Percentiles rank a stretch among this genome's conserved stretches.
Conservation (phyloP, 2,113 vertebrate species). For the Pelvicachromis taeniatus region DNA sequence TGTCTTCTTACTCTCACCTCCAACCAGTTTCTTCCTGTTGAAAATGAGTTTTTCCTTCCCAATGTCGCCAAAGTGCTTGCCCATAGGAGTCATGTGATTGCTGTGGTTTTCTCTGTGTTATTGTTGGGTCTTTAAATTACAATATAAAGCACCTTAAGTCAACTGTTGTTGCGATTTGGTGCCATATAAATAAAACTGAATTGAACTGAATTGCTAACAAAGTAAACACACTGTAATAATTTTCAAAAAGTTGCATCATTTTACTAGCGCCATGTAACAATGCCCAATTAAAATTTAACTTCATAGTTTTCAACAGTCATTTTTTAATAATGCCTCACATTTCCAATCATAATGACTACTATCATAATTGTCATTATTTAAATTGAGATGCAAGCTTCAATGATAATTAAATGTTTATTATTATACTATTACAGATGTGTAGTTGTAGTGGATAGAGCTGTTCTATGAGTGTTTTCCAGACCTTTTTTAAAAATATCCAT, state of each 20-base stretch:
- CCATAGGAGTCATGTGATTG: background rate
- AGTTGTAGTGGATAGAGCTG: background rate
- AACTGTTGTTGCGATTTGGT: background rate
- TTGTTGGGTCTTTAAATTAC: background rate
- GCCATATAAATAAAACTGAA: background rate
- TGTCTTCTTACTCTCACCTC: background rate
- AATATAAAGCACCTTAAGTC: background rate
- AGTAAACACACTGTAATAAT: background rate
- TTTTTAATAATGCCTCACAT: background rate
- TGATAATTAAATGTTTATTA: background rate
- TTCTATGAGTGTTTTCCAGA: background rate
- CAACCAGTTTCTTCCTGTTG: background rate
- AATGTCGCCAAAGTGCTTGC: background rate
- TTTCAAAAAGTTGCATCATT: background rate
- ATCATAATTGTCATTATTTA: background rate
- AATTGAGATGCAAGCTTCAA: background rate
- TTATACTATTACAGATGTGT: background rate
- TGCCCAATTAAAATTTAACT: background rate
- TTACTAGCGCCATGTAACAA: background rate
- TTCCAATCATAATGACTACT: background rate
- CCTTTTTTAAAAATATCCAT: background rate
- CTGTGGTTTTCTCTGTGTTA: background rate
- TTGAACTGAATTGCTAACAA: fast-evolving
- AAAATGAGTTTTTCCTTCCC: background rate
- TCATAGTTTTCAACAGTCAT: background rate